These are phyloP conservation scores for Sinocyclocheilus anshuiensis DNA, from an alignment of 2,113 vertebrate species.

Conservation along the genomic window DNA sequence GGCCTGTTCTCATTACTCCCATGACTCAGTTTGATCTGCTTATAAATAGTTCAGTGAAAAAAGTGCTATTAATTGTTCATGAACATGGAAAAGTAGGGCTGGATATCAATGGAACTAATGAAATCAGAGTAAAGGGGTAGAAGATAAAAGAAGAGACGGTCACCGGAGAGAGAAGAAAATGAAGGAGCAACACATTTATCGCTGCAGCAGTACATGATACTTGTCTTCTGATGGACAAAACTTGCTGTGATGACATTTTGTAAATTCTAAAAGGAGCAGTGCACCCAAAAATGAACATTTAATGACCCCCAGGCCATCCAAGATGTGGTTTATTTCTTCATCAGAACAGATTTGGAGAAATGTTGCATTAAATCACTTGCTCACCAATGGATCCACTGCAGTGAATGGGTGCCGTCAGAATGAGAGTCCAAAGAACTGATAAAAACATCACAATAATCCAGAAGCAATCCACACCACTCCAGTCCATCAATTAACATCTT, in stretches of 20 bases:
- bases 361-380: not conserved
- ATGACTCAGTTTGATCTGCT: slow-evolving; percentile 33
- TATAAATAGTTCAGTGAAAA: slow-evolving; percentile 44
- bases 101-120: slow-evolving; percentile 43
- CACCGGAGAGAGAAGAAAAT: slow-evolving; percentile 18
- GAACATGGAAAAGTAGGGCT: slow-evolving; percentile 38
- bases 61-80: slow-evolving; percentile 50
- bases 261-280: not conserved
- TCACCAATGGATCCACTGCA: too few relatives aligned
- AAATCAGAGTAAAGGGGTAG: slow-evolving; percentile 24
- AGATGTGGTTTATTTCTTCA: not conserved
- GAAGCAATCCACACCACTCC: not conserved
- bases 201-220: not conserved
- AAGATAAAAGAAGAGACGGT: slow-evolving; percentile 1
- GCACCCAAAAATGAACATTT: not conserved
- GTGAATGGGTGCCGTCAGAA: not conserved
- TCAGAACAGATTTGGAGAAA: not conserved
- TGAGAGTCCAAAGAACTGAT: not conserved
- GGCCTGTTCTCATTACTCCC: slow-evolving; percentile 41
- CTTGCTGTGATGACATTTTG: not conserved
- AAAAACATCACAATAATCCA: not conserved
- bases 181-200: not conserved
- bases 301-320: not conserved
- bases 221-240: not conserved
- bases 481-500: not conserved